Base-by-base conservation (phyloP, 2,888 invertebrate genomes). In the Augochlorella aurata region DNA sequence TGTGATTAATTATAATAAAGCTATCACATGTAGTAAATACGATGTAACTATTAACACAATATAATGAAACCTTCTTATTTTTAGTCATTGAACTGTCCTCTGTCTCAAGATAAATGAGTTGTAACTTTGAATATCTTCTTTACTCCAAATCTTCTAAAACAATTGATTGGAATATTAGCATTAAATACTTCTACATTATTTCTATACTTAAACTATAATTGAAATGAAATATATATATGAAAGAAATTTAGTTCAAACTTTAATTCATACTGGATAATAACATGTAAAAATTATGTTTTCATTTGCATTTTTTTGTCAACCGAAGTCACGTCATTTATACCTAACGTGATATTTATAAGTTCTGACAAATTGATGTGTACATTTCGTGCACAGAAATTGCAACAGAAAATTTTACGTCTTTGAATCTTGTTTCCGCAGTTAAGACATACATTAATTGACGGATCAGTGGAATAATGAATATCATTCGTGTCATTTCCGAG, bases 1-100 rank as follows among this genome's bases (percentile, higher is more conserved):
- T 54, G 54, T 21, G 45, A 75, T 58, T 76, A 71, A 66, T 44
- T 61, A 74, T 63, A 61, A 47, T 18, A 52, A 74, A 77, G 58
- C 58, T 71, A 78, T 74, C 16, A 54, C 71, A 77, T 14, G 74
- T 67, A 79, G 8, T 74, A 82, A 82, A 21, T 71, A 38, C 52
- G 75, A 81, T 63, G 38, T 49, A 70, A 82, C 38, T 79, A 79
- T 72, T 58, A 82, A 47, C 68, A 52, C 16, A 74, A 82, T 10
- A 68, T 12, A 75, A 71, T 47, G 66, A 82, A 90, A 92, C 91
- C 91, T 92, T 90, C 79, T 91, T 91, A 72, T 92, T 89, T 86
- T 90, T 89, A 89, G 90, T 91, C 91, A 92, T 91, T 87, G 89
- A 83, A 82, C 82, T 85, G 79, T 88, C 88, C 88, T 76, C 79